A percentile compares a stretch with the other conserved stretches of the same genome.
Conservation (phyloP, 2,113 vertebrate species). For the Podiceps cristatus region DNA sequence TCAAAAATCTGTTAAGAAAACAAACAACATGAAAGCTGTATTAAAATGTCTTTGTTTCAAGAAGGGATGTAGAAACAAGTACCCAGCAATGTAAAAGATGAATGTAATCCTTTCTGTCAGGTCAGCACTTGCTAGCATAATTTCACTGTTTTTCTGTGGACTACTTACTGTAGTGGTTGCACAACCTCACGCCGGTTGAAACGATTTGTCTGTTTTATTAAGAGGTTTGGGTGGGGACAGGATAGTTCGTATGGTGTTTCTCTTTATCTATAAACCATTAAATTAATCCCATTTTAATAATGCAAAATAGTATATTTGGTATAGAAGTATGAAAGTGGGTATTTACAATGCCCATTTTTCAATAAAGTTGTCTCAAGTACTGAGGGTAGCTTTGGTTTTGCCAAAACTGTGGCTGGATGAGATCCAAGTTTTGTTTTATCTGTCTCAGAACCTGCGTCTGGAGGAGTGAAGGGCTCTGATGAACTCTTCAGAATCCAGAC, state of each 20-base stretch:
- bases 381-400: background rate
- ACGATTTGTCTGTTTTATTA: background rate
- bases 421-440: background rate
- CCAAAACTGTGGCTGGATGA: background rate
- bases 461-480: background rate
- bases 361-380: background rate
- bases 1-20: slow-evolving; percentile 76
- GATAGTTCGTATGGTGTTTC: background rate
- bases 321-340: background rate
- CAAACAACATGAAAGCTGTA: background rate
- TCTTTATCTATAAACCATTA: background rate
- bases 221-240: background rate
- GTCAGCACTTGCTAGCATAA: background rate
- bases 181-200: background rate
- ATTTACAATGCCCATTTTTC: background rate
- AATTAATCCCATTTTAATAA: background rate
- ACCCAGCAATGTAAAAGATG: background rate
- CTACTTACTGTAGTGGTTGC: background rate
- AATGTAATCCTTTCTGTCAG: background rate
- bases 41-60: background rate
- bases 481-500: background rate
- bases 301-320: background rate
- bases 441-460: background rate
- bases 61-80: background rate
- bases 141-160: background rate